Evolutionary conservation across 92 coral and sea anemone species (phyloP).

Genomic region (Palythoa heliodiscus): DNA sequence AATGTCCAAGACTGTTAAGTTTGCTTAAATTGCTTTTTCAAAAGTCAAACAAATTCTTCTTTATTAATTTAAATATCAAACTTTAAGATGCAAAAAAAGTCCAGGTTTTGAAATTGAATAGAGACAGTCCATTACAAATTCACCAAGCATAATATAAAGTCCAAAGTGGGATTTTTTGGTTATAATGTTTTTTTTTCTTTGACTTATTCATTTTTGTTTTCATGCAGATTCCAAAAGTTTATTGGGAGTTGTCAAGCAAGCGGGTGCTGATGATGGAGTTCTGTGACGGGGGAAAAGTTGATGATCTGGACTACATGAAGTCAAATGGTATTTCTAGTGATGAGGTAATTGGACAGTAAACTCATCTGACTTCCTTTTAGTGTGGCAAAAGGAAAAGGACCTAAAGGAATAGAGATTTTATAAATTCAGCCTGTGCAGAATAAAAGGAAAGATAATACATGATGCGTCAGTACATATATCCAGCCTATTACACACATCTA

Average conservation of each 20-base stretch:
- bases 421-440: not conserved
- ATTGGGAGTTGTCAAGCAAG: slow-evolving; percentile 83
- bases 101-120: too few relatives aligned
- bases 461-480: too few relatives aligned
- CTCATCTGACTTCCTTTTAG: not conserved
- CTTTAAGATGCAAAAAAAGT: too few relatives aligned
- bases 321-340: slow-evolving; percentile 76
- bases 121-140: too few relatives aligned
- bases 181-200: not conserved
- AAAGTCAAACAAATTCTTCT: too few relatives aligned
- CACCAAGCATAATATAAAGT: too few relatives aligned
- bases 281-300: slow-evolving; percentile 98
- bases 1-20: too few relatives aligned
- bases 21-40: too few relatives aligned
- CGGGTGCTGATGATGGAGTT: slow-evolving; percentile 96
- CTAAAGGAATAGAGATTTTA: not conserved
- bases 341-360: slow-evolving; percentile 57
- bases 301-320: slow-evolving; percentile 86
- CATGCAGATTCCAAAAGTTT: slow-evolving; percentile 81
- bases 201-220: too few relatives aligned
- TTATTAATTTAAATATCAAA: too few relatives aligned
- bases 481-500: too few relatives aligned
- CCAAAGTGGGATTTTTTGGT: not conserved
- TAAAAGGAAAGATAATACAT: too few relatives aligned
- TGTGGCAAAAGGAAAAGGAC: not conserved